Base-by-base conservation (phyloP, 2,888 invertebrate genomes). In the Brachycybe producta region DNA sequence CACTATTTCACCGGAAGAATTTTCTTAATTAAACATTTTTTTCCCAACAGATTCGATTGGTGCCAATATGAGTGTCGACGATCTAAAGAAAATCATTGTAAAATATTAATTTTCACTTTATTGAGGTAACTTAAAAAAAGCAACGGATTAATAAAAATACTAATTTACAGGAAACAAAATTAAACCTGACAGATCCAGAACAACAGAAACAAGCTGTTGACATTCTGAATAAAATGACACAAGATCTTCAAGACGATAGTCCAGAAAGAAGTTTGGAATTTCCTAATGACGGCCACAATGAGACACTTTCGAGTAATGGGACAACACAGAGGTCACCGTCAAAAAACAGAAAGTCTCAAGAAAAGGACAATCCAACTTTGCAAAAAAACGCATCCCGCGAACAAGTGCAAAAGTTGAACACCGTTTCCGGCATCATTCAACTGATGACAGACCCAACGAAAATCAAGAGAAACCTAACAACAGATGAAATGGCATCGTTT, bases 101-200 rank as follows among this genome's bases (percentile, higher is more conserved):
- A 47, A 3, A 39, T 13, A 7, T 11, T 11, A 35, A 21, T 35
- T 8, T n/a, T 19, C 11, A 5, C 19, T n/a, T 11, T 17, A 5
- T 45, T 36, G 15, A 8, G 13, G 2, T 11, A 3, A 4, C 3
- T 17, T 13, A 28, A n/a, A n/a, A 5, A 39, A 24, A 3, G 7
- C 7, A 13, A 24, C n/a, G 13, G 21, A 11, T 2, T 15, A 26
- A 28, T 39, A 11, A 39, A 26, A 26, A 5, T 1, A 39, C 17
- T 28, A 5, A 26, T 39, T 47, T 4, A 27, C 15, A 47, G 47
- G 39, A 36, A 47, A 47, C 3, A 21, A 47, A 47, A 15, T 24
- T 47, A n/a, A 47, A 47, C 38, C 19, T 47, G 38, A 47, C 38
- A 24, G 39, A 47, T 27, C 47, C 47, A 47, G 47, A 39, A n/a